These are phyloP conservation scores for Drosophila punjabiensis DNA, from an alignment of 1,140 invertebrate genomes.

Conservation along the genomic window DNA sequence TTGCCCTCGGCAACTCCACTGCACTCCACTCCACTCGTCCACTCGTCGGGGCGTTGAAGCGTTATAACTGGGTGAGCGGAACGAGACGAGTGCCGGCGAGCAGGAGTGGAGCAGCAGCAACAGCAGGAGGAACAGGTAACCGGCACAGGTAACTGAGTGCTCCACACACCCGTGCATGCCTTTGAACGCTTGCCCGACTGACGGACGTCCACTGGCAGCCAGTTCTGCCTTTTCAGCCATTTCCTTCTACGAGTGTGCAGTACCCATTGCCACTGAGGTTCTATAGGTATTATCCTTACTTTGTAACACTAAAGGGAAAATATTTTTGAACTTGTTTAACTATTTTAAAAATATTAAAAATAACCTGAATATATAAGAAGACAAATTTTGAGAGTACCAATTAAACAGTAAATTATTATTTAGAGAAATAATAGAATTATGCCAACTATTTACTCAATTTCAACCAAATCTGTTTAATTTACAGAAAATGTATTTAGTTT, in stretches of 20 bases:
- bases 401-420: neutral
- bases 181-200: conserved; percentile 40
- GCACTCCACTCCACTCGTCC: conserved; percentile 31
- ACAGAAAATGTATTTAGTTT: too few species aligned
- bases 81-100: neutral
- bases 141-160: conserved; percentile 29
- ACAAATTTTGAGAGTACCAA: neutral
- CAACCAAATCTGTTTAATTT: too few species aligned
- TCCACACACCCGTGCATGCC: conserved; percentile 33
- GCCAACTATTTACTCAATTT: too few species aligned
- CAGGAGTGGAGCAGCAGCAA: conserved; percentile 4
- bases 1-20: conserved; percentile 27
- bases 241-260: conserved; percentile 28
- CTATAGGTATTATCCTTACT: fast-evolving
- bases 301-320: too few species aligned
- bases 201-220: conserved; percentile 45
- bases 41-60: conserved; percentile 63
- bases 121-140: conserved; percentile 44
- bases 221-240: conserved; percentile 46
- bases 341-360: neutral
- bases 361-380: too few species aligned
- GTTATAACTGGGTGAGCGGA: conserved; percentile 47
- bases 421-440: too few species aligned
- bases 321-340: neutral
- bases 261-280: neutral